phyloP scores from a whole-genome alignment of 2,888 invertebrate species.

The Meloe dianella region DNA sequence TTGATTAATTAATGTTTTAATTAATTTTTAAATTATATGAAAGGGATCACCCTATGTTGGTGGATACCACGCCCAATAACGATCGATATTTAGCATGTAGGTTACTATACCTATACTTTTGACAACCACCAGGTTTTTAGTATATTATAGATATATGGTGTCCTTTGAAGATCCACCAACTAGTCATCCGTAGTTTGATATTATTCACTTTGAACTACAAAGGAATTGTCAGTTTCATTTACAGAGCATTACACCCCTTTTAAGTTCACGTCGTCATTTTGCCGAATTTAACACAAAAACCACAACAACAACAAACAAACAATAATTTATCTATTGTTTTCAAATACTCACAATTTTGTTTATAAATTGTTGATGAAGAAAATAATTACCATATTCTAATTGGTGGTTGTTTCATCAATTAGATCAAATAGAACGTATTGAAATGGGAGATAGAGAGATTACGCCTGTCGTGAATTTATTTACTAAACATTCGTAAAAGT shows the following conservation, averaged over 20 bases:
- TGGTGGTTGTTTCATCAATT: too few relatives aligned
- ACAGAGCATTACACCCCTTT: conserved; percentile 29
- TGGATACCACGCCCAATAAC: conserved; percentile 51
- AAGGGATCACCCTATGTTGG: conserved; percentile 41
- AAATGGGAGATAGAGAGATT: not conserved
- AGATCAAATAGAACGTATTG: too few relatives aligned
- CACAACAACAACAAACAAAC: conserved; percentile 7
- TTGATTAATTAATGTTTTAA: conserved; percentile 30
- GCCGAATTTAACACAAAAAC: conserved; percentile 24
- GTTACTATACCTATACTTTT: conserved; percentile 46
- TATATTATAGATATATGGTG: conserved; percentile 8
- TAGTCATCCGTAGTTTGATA: conserved; percentile 44
- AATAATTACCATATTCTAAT: too few relatives aligned
- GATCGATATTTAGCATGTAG: conserved; percentile 54
- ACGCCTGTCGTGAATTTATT: not conserved
- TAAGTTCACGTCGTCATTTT: conserved; percentile 19
- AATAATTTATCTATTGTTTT: not conserved
- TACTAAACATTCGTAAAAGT: not conserved
- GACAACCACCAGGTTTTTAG: conserved; percentile 9
- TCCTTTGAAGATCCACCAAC: conserved; percentile 46
- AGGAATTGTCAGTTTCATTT: conserved; percentile 37
- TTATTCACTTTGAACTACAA: conserved; percentile 45
- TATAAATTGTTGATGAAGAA: not conserved
- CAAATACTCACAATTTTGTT: not conserved
- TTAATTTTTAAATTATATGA: conserved; percentile 47